These are phyloP conservation scores for Malurus melanocephalus DNA, from an alignment of 2,113 vertebrate species.

Conservation along the genomic window DNA sequence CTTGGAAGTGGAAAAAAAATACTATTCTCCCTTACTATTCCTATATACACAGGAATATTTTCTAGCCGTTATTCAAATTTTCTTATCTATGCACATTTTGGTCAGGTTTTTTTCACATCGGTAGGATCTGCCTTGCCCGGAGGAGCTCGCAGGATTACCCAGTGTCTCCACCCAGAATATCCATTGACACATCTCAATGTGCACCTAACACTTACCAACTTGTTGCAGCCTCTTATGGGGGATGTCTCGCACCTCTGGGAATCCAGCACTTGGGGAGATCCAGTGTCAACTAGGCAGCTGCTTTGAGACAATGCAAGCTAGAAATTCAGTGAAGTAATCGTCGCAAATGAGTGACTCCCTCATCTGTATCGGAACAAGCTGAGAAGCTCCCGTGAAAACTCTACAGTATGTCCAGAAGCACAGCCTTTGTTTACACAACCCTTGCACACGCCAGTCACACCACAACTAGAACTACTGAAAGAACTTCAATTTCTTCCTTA, in stretches of 20 bases:
- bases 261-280: not conserved
- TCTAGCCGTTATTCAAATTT: not conserved
- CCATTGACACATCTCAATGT: too few relatives aligned
- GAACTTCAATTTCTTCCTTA: not conserved
- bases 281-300: not conserved
- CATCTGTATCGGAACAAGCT: not conserved
- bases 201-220: too few relatives aligned
- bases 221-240: fast-evolving
- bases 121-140: not conserved
- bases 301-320: not conserved
- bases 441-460: not conserved
- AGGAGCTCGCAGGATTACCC: not conserved
- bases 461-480: not conserved
- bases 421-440: not conserved
- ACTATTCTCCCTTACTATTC: not conserved
- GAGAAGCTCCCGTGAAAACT: not conserved
- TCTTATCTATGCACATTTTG: not conserved
- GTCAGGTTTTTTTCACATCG: not conserved
- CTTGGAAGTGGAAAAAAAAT: not conserved
- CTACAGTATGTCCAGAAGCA: fast-evolving
- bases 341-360: not conserved
- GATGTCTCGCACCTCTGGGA: fast-evolving
- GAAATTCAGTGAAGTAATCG: not conserved
- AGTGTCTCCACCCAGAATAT: not conserved
- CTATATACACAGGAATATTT: not conserved